Percentiles rank a stretch among this genome's conserved stretches.
Conservation (phyloP, 2,797 vertebrate species). For the Pseudochirops cupreus region DNA sequence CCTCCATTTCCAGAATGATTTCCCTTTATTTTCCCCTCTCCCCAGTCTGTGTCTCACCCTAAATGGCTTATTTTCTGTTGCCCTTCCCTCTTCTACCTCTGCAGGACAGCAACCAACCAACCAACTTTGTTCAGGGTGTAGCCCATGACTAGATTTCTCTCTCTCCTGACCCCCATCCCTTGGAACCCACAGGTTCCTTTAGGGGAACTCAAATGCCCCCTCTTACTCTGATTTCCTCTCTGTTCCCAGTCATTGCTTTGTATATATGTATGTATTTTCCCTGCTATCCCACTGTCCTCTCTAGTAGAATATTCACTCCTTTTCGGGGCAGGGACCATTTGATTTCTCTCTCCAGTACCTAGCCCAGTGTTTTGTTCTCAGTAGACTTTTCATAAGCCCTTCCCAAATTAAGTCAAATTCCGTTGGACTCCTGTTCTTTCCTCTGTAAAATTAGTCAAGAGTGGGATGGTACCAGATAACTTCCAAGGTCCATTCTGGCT, state of each 20-base stretch:
- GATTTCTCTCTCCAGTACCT: neutral
- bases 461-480: neutral
- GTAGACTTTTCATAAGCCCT: neutral
- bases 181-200: neutral
- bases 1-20: neutral
- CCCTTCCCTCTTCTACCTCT: neutral
- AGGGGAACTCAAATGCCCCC: neutral
- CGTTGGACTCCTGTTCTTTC: neutral
- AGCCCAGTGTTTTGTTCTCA: neutral
- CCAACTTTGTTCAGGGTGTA: neutral
- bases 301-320: neutral
- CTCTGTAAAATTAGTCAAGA: neutral
- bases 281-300: neutral
- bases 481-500: neutral
- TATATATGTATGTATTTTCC: neutral
- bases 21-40: neutral
- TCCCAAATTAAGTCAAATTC: neutral
- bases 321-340: neutral
- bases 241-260: neutral
- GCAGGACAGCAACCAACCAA: no score
- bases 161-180: neutral
- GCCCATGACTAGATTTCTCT: neutral
- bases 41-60: neutral
- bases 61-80: neutral
- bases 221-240: neutral